A percentile compares a stretch with the other conserved stretches of the same genome.
phyloP scores from a whole-genome alignment of 2,113 vertebrate species.

The Falco punctatus region DNA sequence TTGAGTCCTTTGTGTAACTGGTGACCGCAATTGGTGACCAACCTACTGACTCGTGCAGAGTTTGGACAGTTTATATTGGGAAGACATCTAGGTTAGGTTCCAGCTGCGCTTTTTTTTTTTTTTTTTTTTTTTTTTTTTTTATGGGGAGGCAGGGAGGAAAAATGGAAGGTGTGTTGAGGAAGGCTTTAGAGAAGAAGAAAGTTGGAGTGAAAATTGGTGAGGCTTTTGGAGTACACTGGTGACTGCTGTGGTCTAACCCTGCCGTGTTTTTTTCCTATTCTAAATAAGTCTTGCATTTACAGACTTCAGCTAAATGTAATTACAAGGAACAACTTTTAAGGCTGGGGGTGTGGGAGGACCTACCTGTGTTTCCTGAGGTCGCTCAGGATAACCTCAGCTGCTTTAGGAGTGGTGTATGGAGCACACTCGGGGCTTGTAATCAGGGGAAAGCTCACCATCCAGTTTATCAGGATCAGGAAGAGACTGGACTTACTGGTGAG shows the following conservation, averaged over 20 bases:
- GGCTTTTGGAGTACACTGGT: background rate
- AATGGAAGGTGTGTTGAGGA: background rate
- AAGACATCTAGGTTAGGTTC: background rate
- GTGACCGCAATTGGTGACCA: background rate
- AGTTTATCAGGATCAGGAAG: background rate
- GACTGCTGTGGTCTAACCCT: background rate
- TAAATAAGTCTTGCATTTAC: background rate
- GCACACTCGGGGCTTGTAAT: background rate
- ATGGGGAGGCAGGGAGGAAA: too few relatives aligned
- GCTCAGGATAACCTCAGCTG: background rate
- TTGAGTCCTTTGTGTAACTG: background rate
- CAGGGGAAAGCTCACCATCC: background rate
- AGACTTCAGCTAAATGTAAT: background rate
- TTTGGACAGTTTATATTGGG: background rate
- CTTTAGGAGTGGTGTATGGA: background rate
- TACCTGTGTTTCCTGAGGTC: background rate
- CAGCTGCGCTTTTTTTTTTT: background rate
- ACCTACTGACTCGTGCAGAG: too few relatives aligned
- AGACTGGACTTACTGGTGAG: background rate
- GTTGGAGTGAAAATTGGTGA: background rate
- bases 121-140: background rate
- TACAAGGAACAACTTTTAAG: background rate
- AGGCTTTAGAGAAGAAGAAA: background rate
- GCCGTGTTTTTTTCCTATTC: background rate
- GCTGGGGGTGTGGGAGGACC: background rate